Percentiles rank a stretch among this genome's conserved stretches.
Conservation (phyloP, 30 jellyfish, hydroid and myxozoan species). For the Rhopilema esculentum region DNA sequence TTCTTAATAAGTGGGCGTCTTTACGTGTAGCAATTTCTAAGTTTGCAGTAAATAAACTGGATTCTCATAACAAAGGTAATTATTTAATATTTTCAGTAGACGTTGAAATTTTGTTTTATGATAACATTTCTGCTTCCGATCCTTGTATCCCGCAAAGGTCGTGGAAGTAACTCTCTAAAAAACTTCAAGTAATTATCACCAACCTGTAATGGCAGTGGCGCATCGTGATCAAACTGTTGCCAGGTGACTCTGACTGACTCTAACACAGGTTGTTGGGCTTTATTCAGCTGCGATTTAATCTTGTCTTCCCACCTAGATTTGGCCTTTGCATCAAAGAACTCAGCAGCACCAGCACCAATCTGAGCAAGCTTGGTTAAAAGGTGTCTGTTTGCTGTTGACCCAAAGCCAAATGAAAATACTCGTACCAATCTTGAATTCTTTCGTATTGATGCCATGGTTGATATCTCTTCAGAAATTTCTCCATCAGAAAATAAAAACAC, state of each 20-base stretch:
- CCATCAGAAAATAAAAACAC: constrained; percentile 87
- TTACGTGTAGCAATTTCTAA: no score
- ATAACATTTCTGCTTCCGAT: no score
- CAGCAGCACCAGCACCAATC: constrained; percentile 79
- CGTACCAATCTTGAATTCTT: constrained; percentile 43
- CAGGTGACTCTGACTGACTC: constrained; percentile 72
- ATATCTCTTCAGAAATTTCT: constrained; percentile 78
- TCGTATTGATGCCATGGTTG: constrained; percentile 59
- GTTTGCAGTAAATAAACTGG: no score
- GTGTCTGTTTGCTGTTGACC: constrained; percentile 86
- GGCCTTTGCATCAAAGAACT: constrained; percentile 72
- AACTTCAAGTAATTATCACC: neutral
- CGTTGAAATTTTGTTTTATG: no score
- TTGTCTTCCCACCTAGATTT: constrained; percentile 88
- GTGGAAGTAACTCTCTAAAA: no score
- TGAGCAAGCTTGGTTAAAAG: constrained; percentile 72
- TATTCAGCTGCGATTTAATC: constrained; percentile 70
- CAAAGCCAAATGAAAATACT: constrained; percentile 77
- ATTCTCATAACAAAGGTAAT: no score
- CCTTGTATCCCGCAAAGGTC: no score
- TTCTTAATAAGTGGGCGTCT: no score
- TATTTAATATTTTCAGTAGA: no score
- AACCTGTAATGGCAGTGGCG: constrained; percentile 85
- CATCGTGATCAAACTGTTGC: constrained; percentile 84
- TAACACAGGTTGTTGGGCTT: constrained; percentile 81